Evolutionary conservation across 2,797 vertebrate genomes (phyloP), one percentile per base, ranked within the genome.

Genomic region (Liparis tanakae): DNA sequence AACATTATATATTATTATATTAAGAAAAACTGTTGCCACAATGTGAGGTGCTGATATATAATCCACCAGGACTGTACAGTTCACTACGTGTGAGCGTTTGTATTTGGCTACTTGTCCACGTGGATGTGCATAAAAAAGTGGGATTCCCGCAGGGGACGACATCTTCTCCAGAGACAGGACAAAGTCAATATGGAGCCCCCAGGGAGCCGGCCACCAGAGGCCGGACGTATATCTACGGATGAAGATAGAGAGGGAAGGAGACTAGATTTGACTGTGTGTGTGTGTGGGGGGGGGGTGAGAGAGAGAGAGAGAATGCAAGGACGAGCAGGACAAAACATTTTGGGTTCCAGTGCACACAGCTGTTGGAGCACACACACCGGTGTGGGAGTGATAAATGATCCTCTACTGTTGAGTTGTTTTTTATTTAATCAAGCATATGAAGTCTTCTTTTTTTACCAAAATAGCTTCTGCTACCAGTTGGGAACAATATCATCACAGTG

Each of bases 131-230:
- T 74, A 74, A 50, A 70, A 84, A 84, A 72, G 70, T 74, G 76
- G 51, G 62, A 67, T 61, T 87, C 91, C 91, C 74, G 62, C 63
- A 82, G 88, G 88, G 89, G 67, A 82, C 33, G 0, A 74, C 71
- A 87, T 82, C 83, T 33, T 91, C 87, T 88, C 90, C 65, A 48
- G 86, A 89, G 85, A 85, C 83, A 75, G 83, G 83, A 85, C 72
- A 87, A 87, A 92, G 87, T 92, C 87, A 91, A 93, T 84, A 88
- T 80, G 86, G 74, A 51, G 67, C 78, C 88, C 84, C 66, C 67
- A 37, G 91, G 91, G 88, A 91, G 77, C 80, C 70, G 82, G 83
- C 85, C 88, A 87, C 87, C 76, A 85, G 87, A 86, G 87, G 72
- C 89, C 14, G 17, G 73, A 85, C 61, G 76, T 74, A 61, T 43